Evolutionary conservation across 2,888 invertebrate species (phyloP).

Genomic region (Monochamus alternatus): DNA sequence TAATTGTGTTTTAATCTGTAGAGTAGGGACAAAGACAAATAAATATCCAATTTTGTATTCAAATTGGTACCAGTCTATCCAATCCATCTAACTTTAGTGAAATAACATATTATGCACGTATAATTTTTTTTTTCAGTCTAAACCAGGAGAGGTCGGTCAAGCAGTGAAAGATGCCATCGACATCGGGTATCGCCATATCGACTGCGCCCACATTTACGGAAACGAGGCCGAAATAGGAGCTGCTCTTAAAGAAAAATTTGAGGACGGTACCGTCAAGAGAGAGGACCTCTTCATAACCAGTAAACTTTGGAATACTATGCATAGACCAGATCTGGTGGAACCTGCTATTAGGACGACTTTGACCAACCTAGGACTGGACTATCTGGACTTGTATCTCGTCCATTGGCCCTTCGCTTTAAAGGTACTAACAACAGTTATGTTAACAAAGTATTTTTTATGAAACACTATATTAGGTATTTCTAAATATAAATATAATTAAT

Average conservation of each 20-base stretch:
- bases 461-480: too few relatives aligned
- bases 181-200: conserved; percentile 84
- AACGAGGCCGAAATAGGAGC: conserved; percentile 82
- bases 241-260: conserved; percentile 51
- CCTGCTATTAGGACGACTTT: conserved; percentile 69
- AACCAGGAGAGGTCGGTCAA: conserved; percentile 77
- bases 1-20: too few relatives aligned
- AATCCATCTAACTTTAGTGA: too few relatives aligned
- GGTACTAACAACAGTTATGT: conserved; percentile 34
- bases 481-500: too few relatives aligned
- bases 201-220: conserved; percentile 81
- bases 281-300: conserved; percentile 81
- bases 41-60: too few relatives aligned
- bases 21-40: too few relatives aligned
- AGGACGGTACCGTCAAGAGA: conserved; percentile 73
- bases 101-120: too few relatives aligned
- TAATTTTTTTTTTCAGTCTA: conserved; percentile 74
- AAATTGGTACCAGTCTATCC: too few relatives aligned
- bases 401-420: conserved; percentile 71
- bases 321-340: conserved; percentile 77
- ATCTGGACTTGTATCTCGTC: conserved; percentile 75
- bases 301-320: conserved; percentile 93
- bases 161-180: conserved; percentile 83
- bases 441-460: background rate
- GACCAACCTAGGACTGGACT: conserved; percentile 71